A percentile compares a stretch with the other conserved stretches of the same genome.
Conservation (phyloP, 1,140 invertebrate genomes). For the Galleria mellonella region DNA sequence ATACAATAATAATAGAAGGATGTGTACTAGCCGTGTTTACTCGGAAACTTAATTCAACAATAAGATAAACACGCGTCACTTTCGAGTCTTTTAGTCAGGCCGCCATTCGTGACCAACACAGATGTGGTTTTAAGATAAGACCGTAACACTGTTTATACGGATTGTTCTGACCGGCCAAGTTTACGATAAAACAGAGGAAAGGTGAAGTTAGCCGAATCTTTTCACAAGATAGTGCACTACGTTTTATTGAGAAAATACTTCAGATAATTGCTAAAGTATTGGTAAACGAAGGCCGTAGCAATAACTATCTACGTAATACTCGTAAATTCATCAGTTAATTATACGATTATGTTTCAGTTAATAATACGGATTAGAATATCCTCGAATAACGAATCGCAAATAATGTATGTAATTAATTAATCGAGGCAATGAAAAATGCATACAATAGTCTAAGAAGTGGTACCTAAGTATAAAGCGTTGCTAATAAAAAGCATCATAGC, state of each 20-base stretch:
- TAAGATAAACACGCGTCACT: constrained; percentile 41
- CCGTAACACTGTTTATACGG: constrained; percentile 52
- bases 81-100: constrained; percentile 38
- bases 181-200: constrained; percentile 27
- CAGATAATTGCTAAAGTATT: background rate
- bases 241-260: constrained; percentile 5
- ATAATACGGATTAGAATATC: no score
- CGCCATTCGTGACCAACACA: constrained; percentile 56
- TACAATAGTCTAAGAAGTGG: no score
- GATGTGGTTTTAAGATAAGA: constrained; percentile 52
- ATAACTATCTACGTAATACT: no score
- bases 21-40: constrained; percentile 34
- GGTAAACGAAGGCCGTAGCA: no score
- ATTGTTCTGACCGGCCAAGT: constrained; percentile 23
- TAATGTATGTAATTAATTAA: no score
- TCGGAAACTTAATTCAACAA: constrained; percentile 41
- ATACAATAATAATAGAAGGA: constrained; percentile 3
- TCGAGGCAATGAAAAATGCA: no score
- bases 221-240: constrained; percentile 9
- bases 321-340: no score
- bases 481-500: no score
- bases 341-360: no score
- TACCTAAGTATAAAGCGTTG: no score
- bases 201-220: constrained; percentile 16
- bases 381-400: no score